These are phyloP conservation scores for Paracanthobrama guichenoti DNA, from an alignment of 2,113 vertebrate species.

Conservation along the genomic window DNA sequence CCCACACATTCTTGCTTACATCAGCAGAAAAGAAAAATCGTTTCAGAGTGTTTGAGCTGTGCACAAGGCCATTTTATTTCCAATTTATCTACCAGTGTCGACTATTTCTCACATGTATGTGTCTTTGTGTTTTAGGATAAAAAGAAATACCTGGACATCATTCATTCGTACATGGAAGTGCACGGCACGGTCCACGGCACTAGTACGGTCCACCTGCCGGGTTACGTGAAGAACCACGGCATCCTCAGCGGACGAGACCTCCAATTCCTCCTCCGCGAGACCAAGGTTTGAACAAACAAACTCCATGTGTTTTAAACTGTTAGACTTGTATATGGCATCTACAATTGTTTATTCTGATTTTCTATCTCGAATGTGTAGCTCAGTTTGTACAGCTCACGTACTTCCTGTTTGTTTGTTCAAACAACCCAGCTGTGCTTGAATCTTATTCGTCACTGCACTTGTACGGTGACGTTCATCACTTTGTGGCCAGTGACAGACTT, in stretches of 20 bases:
- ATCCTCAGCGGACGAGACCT: constrained; percentile 96
- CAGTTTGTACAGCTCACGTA: not conserved
- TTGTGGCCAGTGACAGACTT: not conserved
- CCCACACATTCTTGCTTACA: not conserved
- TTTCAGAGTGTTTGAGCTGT: not conserved
- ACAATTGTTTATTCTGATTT: not conserved
- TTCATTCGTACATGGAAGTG: constrained; percentile 95
- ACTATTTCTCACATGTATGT: not conserved
- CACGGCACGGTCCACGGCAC: constrained; percentile 95
- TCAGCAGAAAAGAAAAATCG: not conserved
- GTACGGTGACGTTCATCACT: not conserved
- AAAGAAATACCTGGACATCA: constrained; percentile 90
- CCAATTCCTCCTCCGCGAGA: constrained; percentile 94
- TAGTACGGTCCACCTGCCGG: constrained; percentile 89
- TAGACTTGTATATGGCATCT: not conserved
- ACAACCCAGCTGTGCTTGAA: not conserved
- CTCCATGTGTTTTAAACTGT: not conserved
- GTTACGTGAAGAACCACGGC: constrained; percentile 95
- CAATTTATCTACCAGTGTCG: not conserved
- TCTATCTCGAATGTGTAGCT: not conserved
- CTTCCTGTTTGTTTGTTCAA: no score
- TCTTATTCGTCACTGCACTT: not conserved
- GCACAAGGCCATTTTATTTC: not conserved
- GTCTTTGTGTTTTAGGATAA: constrained; percentile 81
- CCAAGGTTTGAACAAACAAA: constrained; percentile 74